Conservation (phyloP, 1,140 invertebrate species). For the Rhopalosiphum padi region DNA sequence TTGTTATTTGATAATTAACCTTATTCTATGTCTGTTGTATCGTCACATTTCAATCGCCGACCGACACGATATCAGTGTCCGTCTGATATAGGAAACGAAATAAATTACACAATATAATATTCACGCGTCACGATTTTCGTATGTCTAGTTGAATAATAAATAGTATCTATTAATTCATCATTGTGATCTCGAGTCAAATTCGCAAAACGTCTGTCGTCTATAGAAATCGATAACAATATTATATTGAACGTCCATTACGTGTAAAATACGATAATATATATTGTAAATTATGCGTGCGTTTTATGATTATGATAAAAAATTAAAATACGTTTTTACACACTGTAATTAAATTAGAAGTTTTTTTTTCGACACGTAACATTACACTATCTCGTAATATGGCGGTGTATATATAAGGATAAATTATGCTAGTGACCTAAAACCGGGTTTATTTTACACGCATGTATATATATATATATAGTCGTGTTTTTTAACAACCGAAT, state of each 20-base stretch:
- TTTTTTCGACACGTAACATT: neutral
- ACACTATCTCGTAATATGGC: neutral
- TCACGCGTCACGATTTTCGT: neutral
- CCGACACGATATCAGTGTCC: neutral
- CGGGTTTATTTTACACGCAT: neutral
- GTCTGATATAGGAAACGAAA: neutral
- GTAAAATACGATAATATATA: neutral
- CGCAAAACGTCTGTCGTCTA: neutral
- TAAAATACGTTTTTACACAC: slow-evolving; percentile 1
- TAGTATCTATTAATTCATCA: neutral
- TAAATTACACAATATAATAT: neutral
- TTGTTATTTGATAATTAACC: too few relatives aligned
- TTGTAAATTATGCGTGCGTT: neutral
- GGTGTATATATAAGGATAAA: neutral
- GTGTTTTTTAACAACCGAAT: neutral
- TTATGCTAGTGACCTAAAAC: slow-evolving; percentile 16
- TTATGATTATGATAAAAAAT: neutral
- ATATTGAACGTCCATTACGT: neutral
- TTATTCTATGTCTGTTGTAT: neutral
- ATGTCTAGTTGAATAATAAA: neutral
- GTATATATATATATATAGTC: neutral
- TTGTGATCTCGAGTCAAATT: neutral
- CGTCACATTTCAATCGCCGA: neutral
- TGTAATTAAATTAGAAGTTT: neutral
- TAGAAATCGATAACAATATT: neutral